Evolutionary conservation across 2,888 invertebrate species (phyloP).

Genomic region (Pinctada fucata): DNA sequence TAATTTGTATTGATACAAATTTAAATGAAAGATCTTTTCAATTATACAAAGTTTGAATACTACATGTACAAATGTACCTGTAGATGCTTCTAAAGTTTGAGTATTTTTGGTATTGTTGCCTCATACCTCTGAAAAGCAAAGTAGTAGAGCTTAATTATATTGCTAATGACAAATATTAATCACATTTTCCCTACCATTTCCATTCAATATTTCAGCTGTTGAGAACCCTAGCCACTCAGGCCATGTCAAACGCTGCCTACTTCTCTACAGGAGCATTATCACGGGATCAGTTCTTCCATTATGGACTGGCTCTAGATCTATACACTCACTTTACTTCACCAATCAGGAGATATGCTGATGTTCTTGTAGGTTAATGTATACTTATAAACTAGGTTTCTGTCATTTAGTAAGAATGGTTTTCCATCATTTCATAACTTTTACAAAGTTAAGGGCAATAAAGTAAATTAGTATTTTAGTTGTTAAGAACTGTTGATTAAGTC

Average conservation of each 20-base stretch:
- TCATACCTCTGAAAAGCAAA: not conserved
- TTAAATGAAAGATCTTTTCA: too few species aligned
- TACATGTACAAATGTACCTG: not conserved
- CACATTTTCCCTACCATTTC: too few species aligned
- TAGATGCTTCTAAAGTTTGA: not conserved
- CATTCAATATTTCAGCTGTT: constrained; percentile 59
- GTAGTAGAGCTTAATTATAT: too few species aligned
- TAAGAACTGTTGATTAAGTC: too few species aligned
- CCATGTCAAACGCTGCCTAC: constrained; percentile 75
- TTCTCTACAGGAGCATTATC: constrained; percentile 70
- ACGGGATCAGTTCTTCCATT: constrained; percentile 71
- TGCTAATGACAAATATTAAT: too few species aligned
- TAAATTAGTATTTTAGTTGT: too few species aligned
- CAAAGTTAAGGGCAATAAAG: too few species aligned
- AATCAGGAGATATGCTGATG: constrained; percentile 71
- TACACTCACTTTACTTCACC: constrained; percentile 71
- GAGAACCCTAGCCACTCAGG: constrained; percentile 72
- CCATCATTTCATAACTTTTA: too few species aligned
- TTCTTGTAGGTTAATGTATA: constrained; percentile 60
- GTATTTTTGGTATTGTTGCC: not conserved
- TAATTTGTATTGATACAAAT: too few species aligned
- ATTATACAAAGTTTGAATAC: not conserved
- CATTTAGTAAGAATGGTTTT: too few species aligned
- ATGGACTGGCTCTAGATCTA: constrained; percentile 71
- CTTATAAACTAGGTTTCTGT: not conserved